These are phyloP conservation scores for Coptotermes formosanus DNA, from an alignment of 1,140 invertebrate genomes.

Conservation along the genomic window DNA sequence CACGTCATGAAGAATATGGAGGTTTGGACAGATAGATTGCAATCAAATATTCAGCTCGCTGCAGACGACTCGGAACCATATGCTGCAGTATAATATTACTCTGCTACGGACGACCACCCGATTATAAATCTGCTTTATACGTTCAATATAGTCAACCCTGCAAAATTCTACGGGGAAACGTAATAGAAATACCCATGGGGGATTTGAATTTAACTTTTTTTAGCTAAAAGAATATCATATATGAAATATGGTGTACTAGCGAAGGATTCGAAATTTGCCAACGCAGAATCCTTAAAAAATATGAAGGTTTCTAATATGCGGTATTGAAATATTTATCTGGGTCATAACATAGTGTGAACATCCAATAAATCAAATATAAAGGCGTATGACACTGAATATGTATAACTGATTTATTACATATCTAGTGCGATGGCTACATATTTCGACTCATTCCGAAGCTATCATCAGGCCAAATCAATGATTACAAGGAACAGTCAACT, in stretches of 20 bases:
- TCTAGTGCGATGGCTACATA: no score
- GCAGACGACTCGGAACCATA: neutral
- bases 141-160: neutral
- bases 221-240: neutral
- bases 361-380: no score
- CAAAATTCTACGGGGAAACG: neutral
- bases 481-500: no score
- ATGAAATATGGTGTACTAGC: neutral
- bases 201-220: neutral
- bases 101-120: neutral
- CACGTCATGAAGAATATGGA: neutral
- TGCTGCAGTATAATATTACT: neutral
- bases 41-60: slow-evolving; percentile 1
- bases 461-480: no score
- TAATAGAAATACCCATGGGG: neutral
- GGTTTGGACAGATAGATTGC: neutral
- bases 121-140: neutral
- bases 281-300: neutral
- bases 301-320: no score
- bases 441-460: no score
- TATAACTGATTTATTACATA: no score
- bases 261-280: neutral
- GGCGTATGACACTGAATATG: no score
- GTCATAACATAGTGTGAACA: no score
- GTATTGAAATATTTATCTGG: no score